Evolutionary conservation across 2,797 vertebrate genomes (phyloP), one percentile per base, ranked within the genome.

Genomic region (Botia almorhae): DNA sequence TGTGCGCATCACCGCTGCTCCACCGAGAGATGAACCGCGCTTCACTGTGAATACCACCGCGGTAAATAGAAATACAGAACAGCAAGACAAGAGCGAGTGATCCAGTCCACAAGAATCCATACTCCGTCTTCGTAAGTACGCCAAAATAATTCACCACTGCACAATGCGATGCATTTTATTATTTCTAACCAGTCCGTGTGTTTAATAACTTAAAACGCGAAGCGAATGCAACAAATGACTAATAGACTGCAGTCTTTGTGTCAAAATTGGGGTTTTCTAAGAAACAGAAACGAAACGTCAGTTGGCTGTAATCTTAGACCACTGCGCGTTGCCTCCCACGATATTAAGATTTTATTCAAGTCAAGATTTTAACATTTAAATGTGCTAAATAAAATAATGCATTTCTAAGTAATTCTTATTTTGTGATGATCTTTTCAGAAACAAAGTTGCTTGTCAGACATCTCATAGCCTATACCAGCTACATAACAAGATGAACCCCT

Each of bases 1-100:
- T 63, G 65, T 82, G 87, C 83, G 81, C 82, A 84, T 70, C 70
- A 70, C 82, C 69, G 78, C 69, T 73, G 75, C 69, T 81, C 67
- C 83, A 61, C 56, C 76, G 83, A 82, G 74, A 46, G 17, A 26
- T 69, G 82, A 78, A 53, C 14, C 58, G 55, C 73, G 74, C 50
- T 81, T 74, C 76, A 76, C 81, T 48, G 75, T 80, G 64, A 74
- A 43, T 79, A 58, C 55, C 29, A 48, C 67, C 53, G 70, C 53
- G 29, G 71, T 69, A 56, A 50, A 72, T 63, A 68, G 16, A 16
- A 64, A 17, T 69, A 72, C 71, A 58, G 39, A 61, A 72, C 60
- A 60, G 29, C 64, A 39, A 75, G 68, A 63, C 64, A n/a, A 70
- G 23, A 70, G 14, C 70, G 61, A 76, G 33, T 75, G 74, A 13